Conservation (phyloP, 2,888 invertebrate genomes). For the Drosophila formosana region DNA sequence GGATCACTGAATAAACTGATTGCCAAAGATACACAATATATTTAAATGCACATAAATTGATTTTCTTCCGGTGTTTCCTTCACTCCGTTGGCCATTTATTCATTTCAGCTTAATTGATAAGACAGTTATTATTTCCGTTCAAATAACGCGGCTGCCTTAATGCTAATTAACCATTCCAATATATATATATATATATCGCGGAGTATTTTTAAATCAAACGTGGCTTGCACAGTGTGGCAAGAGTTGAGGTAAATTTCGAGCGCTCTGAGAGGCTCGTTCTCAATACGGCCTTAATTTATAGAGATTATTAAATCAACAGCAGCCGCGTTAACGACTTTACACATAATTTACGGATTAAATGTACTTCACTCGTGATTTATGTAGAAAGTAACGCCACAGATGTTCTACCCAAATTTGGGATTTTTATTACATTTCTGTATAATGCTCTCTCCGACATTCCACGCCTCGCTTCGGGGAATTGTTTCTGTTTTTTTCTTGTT, state of each 20-base stretch:
- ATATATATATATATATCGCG: constrained; percentile 10
- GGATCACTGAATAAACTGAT: constrained; percentile 31
- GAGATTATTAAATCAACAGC: constrained; percentile 15
- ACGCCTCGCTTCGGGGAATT: background rate
- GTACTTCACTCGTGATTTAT: constrained; percentile 28
- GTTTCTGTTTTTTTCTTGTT: background rate
- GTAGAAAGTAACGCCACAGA: background rate
- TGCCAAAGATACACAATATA: constrained; percentile 43
- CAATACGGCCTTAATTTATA: constrained; percentile 19
- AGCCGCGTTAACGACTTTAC: constrained; percentile 13
- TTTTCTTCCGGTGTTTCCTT: constrained; percentile 38
- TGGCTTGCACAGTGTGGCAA: constrained; percentile 43
- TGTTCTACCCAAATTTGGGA: constrained; percentile 8
- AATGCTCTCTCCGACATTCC: background rate
- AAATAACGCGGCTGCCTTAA: constrained; percentile 17
- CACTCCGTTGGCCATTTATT: constrained; percentile 15
- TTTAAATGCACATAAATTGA: constrained; percentile 2
- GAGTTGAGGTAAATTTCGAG: constrained; percentile 5
- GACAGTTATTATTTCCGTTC: constrained; percentile 34
- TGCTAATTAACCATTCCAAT: constrained; percentile 37
- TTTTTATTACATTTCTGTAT: background rate
- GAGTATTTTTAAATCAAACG: constrained; percentile 8
- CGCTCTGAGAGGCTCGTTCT: constrained; percentile 25
- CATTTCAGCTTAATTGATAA: constrained; percentile 18
- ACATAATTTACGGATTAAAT: constrained; percentile 17